A percentile compares a stretch with the other conserved stretches of the same genome.
phyloP scores from a whole-genome alignment of 2,113 vertebrate species.

The Redunca redunca region DNA sequence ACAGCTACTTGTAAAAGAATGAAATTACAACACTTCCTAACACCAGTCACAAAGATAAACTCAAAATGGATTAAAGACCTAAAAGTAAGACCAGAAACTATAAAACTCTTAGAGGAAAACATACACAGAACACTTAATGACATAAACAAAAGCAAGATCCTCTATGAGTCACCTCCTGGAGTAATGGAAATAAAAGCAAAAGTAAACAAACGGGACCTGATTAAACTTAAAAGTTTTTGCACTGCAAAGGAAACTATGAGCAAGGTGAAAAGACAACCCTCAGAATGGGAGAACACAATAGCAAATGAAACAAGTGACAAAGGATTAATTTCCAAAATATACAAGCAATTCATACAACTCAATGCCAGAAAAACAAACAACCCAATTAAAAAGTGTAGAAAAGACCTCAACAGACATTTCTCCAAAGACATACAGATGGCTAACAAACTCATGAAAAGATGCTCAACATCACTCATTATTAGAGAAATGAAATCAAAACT shows the following conservation, averaged over 20 bases:
- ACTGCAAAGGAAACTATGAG: neutral
- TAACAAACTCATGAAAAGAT: neutral
- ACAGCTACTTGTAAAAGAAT: neutral
- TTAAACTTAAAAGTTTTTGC: neutral
- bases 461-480: neutral
- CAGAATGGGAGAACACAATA: neutral
- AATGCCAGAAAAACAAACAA: neutral
- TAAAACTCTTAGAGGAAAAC: neutral
- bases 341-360: neutral
- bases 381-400: neutral
- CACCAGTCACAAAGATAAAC: neutral
- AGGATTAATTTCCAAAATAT: neutral
- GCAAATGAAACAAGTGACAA: neutral
- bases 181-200: neutral
- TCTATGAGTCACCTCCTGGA: neutral
- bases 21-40: neutral
- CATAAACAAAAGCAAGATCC: neutral
- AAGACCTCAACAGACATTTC: neutral
- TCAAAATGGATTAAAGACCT: neutral
- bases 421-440: neutral
- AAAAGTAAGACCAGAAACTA: neutral
- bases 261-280: neutral
- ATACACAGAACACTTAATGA: neutral
- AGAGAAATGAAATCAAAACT: neutral
- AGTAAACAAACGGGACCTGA: neutral